Evolutionary conservation across 1,140 invertebrate genomes (phyloP).

Genomic region (Akabosia matsudoensis): DNA sequence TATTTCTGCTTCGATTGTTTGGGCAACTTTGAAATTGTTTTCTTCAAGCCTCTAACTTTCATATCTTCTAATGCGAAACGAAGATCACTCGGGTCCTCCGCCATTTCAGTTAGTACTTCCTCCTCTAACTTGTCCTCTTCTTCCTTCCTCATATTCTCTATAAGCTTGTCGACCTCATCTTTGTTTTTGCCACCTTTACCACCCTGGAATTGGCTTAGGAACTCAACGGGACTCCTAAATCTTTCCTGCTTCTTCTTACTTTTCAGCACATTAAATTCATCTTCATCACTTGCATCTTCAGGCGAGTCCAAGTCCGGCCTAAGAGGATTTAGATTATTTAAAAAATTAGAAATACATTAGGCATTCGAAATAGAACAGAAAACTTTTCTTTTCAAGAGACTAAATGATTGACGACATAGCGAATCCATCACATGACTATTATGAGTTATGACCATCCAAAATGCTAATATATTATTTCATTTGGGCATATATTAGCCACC

Average conservation of each 20-base stretch:
- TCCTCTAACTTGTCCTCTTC: neutral
- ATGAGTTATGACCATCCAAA: no score
- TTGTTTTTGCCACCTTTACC: neutral
- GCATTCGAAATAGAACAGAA: no score
- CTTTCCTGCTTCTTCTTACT: neutral
- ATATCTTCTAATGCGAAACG: neutral
- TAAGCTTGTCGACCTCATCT: neutral
- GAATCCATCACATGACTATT: no score
- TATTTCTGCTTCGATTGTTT: neutral
- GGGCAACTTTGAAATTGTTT: neutral
- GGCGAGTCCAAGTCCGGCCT: neutral
- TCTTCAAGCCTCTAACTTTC: constrained; percentile 1
- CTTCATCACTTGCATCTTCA: neutral
- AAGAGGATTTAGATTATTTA: no score
- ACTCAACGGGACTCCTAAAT: neutral
- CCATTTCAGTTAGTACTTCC: neutral
- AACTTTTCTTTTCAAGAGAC: no score
- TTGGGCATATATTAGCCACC: no score
- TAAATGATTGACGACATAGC: no score
- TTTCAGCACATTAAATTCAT: neutral
- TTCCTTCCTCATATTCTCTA: neutral
- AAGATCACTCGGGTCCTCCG: neutral
- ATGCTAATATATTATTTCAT: no score
- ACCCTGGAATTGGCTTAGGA: neutral
- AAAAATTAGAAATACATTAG: no score